phyloP scores from a whole-genome alignment of 2,888 invertebrate species.

The Leptinotarsa rubiginosa region DNA sequence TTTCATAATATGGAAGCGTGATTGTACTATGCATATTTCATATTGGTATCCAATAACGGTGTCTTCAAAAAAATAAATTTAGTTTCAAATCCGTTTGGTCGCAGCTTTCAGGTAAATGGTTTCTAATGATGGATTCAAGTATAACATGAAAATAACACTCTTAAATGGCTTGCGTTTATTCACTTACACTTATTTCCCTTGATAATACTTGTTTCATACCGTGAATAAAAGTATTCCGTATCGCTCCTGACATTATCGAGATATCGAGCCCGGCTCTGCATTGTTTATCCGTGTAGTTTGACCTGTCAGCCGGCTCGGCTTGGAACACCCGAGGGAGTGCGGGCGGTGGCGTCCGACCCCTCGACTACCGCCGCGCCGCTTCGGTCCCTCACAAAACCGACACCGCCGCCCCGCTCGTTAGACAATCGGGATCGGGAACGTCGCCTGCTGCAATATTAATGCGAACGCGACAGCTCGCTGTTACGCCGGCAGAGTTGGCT shows the following conservation, averaged over 20 bases:
- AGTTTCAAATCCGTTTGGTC: too few species aligned
- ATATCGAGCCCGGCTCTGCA: slow-evolving; percentile 29
- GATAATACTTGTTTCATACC: not conserved
- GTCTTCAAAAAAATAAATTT: too few species aligned
- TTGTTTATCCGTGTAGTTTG: slow-evolving; percentile 48
- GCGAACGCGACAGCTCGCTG: slow-evolving; percentile 58
- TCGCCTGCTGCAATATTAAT: slow-evolving; percentile 62
- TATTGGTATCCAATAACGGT: too few species aligned
- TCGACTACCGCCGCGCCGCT: slow-evolving; percentile 31
- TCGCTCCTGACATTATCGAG: not conserved
- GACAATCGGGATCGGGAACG: slow-evolving; percentile 64
- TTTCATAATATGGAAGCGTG: too few species aligned
- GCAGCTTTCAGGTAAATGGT: too few species aligned
- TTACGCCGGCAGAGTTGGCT: slow-evolving; percentile 37
- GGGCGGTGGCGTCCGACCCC: slow-evolving; percentile 26
- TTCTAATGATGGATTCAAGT: too few species aligned
- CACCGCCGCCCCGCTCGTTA: slow-evolving; percentile 58
- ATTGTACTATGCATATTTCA: too few species aligned
- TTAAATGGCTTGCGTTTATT: too few species aligned
- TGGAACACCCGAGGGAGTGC: slow-evolving; percentile 11
- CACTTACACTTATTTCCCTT: too few species aligned
- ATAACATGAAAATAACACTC: too few species aligned
- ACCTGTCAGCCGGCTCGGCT: slow-evolving; percentile 57
- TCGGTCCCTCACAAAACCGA: slow-evolving; percentile 31
- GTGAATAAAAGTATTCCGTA: not conserved